Conservation (phyloP, 2,113 vertebrate species). For the Saccopteryx bilineata region DNA sequence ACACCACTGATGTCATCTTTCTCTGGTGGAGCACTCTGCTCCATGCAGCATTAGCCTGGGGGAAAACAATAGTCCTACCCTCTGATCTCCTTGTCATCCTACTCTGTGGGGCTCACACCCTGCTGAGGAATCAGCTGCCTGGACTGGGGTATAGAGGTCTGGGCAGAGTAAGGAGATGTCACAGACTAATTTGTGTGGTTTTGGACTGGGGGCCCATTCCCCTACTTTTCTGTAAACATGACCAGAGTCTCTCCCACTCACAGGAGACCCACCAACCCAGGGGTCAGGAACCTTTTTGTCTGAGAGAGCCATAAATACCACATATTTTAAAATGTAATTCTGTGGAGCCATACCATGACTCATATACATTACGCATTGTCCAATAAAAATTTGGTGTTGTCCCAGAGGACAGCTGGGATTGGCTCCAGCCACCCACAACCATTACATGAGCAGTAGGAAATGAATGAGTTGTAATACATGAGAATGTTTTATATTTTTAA, state of each 20-base stretch:
- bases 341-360: no score
- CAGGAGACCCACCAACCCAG: no score
- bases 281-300: no score
- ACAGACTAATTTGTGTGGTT: background rate
- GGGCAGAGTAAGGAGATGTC: background rate
- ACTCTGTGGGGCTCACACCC: background rate
- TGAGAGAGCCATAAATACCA: no score
- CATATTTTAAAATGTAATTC: no score
- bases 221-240: background rate
- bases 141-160: background rate
- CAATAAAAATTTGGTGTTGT: no score
- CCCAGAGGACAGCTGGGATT: no score
- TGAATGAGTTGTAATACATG: no score
- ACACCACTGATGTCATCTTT: background rate
- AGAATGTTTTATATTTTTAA: no score
- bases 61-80: background rate
- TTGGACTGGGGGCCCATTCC: background rate
- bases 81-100: background rate
- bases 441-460: no score
- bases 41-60: background rate
- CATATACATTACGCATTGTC: no score
- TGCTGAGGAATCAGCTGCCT: background rate
- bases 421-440: no score
- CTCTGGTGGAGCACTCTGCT: background rate
- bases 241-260: background rate